These are phyloP conservation scores for Goniozus legneri DNA, from an alignment of 1,140 invertebrate species.

Conservation along the genomic window DNA sequence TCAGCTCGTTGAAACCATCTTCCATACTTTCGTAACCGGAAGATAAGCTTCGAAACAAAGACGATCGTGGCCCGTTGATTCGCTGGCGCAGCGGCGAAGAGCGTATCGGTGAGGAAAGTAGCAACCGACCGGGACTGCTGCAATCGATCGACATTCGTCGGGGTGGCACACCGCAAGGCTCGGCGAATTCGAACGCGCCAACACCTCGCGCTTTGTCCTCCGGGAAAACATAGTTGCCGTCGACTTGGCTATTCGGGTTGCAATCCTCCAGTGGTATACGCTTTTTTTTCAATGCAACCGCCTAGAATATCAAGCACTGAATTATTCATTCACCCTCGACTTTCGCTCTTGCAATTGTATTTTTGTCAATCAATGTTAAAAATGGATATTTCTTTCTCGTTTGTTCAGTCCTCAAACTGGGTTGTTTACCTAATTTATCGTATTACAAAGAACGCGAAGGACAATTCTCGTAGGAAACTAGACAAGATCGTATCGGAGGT, in stretches of 20 bases:
- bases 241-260: constrained; percentile 61
- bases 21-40: constrained; percentile 62
- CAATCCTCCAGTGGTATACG: constrained; percentile 45
- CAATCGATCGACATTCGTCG: constrained; percentile 37
- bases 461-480: too few species aligned
- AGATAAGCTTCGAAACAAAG: constrained; percentile 53
- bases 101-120: constrained; percentile 45
- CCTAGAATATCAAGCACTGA: constrained; percentile 24
- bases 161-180: constrained; percentile 55
- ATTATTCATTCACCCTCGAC: too few species aligned
- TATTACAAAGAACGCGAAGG: too few species aligned
- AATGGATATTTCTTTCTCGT: too few species aligned
- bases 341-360: too few species aligned
- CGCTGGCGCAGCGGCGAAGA: constrained; percentile 17
- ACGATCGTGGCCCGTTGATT: constrained; percentile 8
- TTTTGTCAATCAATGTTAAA: too few species aligned
- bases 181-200: constrained; percentile 55
- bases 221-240: constrained; percentile 47
- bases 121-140: constrained; percentile 28
- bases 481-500: too few species aligned
- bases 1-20: constrained; percentile 68
- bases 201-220: constrained; percentile 13
- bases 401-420: too few species aligned
- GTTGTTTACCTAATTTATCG: too few species aligned
- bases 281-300: constrained; percentile 17